Evolutionary conservation across 2,797 vertebrate species (phyloP).

Genomic region (Microhierax caerulescens): DNA sequence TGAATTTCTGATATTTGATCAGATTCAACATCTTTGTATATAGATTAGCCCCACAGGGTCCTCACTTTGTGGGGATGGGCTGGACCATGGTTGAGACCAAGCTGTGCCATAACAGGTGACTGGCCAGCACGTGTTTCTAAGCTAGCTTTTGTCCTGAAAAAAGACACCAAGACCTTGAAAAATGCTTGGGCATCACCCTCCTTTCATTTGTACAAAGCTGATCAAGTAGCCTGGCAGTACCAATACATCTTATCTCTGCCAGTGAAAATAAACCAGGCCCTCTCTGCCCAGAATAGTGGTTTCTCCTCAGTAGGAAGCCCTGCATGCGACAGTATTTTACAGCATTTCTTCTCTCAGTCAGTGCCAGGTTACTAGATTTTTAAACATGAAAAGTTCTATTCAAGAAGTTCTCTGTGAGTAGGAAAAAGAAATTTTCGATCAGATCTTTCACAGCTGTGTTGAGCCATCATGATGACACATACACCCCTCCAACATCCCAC

Average conservation of each 20-base stretch:
- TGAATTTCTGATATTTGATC: background rate
- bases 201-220: background rate
- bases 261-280: background rate
- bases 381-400: background rate
- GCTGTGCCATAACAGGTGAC: background rate
- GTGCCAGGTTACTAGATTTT: background rate
- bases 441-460: background rate
- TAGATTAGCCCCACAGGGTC: background rate
- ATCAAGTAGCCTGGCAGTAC: background rate
- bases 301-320: background rate
- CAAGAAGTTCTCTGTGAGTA: background rate
- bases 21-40: background rate
- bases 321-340: no score
- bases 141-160: background rate
- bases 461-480: background rate
- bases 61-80: accelerated
- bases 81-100: background rate
- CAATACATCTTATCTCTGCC: background rate
- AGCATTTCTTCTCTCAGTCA: background rate
- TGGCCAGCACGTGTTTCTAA: background rate
- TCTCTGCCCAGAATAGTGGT: background rate
- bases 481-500: background rate
- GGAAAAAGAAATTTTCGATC: background rate
- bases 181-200: background rate
- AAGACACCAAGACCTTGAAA: background rate